Conservation (phyloP, 2,888 invertebrate genomes). For the Andrena camellia region DNA sequence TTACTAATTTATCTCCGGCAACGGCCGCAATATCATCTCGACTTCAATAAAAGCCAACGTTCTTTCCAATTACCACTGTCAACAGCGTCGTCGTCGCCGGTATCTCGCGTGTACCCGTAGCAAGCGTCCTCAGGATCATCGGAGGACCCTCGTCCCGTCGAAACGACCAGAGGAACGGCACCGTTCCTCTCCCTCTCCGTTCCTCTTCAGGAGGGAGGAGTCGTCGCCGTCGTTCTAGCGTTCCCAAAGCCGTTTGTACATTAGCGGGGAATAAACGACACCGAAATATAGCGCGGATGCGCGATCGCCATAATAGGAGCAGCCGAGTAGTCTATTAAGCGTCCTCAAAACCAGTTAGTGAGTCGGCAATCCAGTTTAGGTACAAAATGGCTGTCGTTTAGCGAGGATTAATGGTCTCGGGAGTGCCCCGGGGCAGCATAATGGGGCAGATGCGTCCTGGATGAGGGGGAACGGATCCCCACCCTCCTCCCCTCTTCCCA, state of each 20-base stretch:
- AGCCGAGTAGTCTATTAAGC: conserved; percentile 83
- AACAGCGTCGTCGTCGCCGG: neutral
- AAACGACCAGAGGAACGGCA: neutral
- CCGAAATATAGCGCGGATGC: conserved; percentile 78
- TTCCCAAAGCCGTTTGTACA: conserved; percentile 67
- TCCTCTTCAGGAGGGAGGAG: conserved; percentile 42
- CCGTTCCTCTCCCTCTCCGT: neutral
- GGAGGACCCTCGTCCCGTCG: conserved; percentile 4
- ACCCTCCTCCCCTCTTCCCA: conserved; percentile 5
- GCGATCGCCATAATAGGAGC: conserved; percentile 82
- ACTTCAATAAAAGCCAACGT: neutral
- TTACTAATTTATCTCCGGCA: neutral
- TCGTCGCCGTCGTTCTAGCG: conserved; percentile 23
- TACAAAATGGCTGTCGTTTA: conserved; percentile 86
- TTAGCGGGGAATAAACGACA: conserved; percentile 79
- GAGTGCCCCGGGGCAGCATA: conserved; percentile 82
- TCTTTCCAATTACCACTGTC: conserved; percentile 20
- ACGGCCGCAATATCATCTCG: neutral
- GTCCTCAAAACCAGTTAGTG: conserved; percentile 85
- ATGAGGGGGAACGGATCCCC: conserved; percentile 67
- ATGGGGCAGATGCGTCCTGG: conserved; percentile 84
- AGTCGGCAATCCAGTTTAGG: conserved; percentile 85
- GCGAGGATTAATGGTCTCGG: conserved; percentile 85
- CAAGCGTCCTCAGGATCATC: conserved; percentile 5
- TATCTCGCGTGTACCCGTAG: neutral